Conservation (phyloP, 2,888 invertebrate genomes). For the Erebia ligea region DNA sequence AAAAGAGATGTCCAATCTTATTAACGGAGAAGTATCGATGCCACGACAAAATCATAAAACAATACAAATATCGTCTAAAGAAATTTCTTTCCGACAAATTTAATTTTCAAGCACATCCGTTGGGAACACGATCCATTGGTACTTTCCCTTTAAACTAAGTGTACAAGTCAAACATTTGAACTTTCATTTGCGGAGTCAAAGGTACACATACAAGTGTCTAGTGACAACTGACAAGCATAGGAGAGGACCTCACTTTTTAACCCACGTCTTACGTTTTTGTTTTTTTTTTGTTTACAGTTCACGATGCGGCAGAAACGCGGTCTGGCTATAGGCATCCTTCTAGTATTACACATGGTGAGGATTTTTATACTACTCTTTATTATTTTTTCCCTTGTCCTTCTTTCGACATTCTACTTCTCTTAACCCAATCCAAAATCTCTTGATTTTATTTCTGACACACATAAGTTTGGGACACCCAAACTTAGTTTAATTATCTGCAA, state of each 20-base stretch:
- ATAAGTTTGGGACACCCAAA: too few species aligned
- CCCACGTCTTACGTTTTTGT: neutral
- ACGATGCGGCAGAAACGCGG: constrained; percentile 72
- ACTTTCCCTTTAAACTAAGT: constrained; percentile 50
- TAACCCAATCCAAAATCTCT: neutral
- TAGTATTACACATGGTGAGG: constrained; percentile 77
- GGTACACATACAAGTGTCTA: constrained; percentile 18
- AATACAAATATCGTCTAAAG: neutral
- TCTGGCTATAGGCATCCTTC: constrained; percentile 67
- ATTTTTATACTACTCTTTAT: constrained; percentile 4
- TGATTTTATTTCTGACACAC: too few species aligned
- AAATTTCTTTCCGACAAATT: constrained; percentile 2
- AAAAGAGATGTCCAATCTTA: neutral
- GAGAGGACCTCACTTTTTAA: constrained; percentile 1
- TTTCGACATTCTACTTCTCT: neutral
- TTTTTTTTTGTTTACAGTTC: constrained; percentile 67
- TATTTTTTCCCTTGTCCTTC: neutral
- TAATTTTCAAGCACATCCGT: constrained; percentile 21
- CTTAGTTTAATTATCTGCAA: too few species aligned
- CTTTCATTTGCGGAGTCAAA: constrained; percentile 45
- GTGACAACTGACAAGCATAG: neutral
- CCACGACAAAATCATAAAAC: neutral
- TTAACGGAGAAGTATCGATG: neutral
- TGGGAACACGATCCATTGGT: constrained; percentile 39
- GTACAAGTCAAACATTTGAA: constrained; percentile 51